Conservation (phyloP, 2,888 invertebrate species). For the Trypoxylon attenuatum region DNA sequence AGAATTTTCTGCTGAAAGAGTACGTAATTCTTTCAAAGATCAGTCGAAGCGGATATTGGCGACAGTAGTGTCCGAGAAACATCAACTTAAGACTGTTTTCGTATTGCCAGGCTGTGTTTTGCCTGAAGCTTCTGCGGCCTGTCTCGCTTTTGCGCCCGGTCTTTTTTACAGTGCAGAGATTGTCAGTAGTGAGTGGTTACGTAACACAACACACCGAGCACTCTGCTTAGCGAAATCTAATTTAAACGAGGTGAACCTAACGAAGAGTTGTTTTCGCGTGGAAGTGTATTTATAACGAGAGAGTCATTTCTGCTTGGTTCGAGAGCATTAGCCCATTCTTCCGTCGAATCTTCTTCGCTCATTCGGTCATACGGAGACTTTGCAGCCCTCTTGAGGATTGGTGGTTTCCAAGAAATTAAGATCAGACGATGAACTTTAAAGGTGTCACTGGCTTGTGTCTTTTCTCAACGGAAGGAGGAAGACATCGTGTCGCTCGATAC, state of each 20-base stretch:
- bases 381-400: too few relatives aligned
- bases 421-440: not conserved
- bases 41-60: too few relatives aligned
- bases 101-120: too few relatives aligned
- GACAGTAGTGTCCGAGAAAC: too few relatives aligned
- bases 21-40: too few relatives aligned
- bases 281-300: conserved; percentile 50
- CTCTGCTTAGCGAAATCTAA: conserved; percentile 39
- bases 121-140: not conserved
- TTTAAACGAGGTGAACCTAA: conserved; percentile 51
- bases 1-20: too few relatives aligned
- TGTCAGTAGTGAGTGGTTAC: conserved; percentile 35
- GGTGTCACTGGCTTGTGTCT: not conserved
- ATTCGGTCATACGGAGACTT: not conserved
- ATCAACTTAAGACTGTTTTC: too few relatives aligned
- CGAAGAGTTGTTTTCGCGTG: conserved; percentile 50
- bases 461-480: not conserved
- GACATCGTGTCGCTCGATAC: not conserved
- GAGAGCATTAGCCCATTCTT: conserved; percentile 36
- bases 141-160: not conserved
- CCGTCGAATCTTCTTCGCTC: conserved; percentile 13
- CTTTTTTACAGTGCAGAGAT: conserved; percentile 12
- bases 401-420: not conserved
- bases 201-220: conserved; percentile 29
- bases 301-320: conserved; percentile 15